phyloP scores from a whole-genome alignment of 2,797 vertebrate genomes.

The Gorsachius magnificus region DNA sequence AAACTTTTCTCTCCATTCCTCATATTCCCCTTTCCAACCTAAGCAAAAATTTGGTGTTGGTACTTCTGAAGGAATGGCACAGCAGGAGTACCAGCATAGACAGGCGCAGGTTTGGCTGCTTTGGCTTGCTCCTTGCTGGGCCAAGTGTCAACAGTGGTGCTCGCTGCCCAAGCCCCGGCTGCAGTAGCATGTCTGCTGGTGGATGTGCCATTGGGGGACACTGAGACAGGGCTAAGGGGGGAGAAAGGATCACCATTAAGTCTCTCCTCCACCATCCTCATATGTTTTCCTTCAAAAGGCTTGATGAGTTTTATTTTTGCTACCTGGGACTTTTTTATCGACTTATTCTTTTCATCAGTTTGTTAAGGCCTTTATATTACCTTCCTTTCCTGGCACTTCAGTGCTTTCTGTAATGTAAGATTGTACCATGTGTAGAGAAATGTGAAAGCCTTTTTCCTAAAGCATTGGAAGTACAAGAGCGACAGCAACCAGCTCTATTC shows the following conservation, averaged over 20 bases:
- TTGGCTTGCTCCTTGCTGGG: neutral
- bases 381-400: neutral
- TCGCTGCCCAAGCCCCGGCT: neutral
- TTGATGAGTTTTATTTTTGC: neutral
- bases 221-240: neutral
- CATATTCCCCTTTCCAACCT: neutral
- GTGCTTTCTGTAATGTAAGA: neutral
- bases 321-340: neutral
- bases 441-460: neutral
- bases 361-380: neutral
- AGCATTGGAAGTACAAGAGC: neutral
- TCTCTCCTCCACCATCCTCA: neutral
- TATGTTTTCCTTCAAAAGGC: neutral
- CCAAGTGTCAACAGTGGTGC: neutral
- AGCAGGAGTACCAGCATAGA: neutral
- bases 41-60: neutral
- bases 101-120: rapidly evolving
- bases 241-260: neutral
- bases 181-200: neutral
- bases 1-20: neutral
- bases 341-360: neutral
- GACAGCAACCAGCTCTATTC: neutral
- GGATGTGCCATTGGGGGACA: neutral
- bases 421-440: neutral
- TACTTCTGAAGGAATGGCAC: neutral